A percentile compares a stretch with the other conserved stretches of the same genome.
These are phyloP conservation scores for Conus ventricosus DNA, from an alignment of 1,140 invertebrate species.

Conservation along the genomic window DNA sequence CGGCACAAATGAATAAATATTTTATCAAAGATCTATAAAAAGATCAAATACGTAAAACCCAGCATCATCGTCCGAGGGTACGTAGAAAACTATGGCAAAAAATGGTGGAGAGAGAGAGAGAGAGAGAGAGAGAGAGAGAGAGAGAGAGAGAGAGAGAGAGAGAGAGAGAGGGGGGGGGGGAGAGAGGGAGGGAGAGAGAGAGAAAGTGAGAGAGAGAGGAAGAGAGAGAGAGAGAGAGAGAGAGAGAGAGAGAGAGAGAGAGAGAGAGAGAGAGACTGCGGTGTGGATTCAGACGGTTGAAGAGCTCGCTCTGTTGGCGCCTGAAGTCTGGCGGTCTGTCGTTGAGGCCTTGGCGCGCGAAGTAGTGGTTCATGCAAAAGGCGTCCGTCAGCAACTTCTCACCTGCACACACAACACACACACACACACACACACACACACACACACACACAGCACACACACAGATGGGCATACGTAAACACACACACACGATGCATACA, in stretches of 20 bases:
- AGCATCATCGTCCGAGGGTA: no score
- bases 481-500: no score
- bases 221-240: neutral
- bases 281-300: conserved; percentile 65
- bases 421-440: neutral
- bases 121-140: neutral
- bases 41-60: no score
- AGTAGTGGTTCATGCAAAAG: conserved; percentile 67
- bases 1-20: no score
- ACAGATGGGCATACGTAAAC: no score
- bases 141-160: neutral
- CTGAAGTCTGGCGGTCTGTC: conserved; percentile 54
- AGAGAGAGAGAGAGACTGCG: conserved; percentile 43
- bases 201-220: conserved; percentile 18
- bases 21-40: no score
- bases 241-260: neutral
- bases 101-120: no score
- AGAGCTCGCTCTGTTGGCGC: conserved; percentile 69
- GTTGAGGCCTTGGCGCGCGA: conserved; percentile 55
- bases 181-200: neutral
- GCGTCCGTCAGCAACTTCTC: conserved; percentile 66
- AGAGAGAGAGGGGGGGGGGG: neutral
- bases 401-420: conserved; percentile 46
- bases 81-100: no score
- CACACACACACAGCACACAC: neutral